Evolutionary conservation across 2,888 invertebrate genomes (phyloP), one percentile per base, ranked within the genome.

Genomic region (Torymus tubicola): DNA sequence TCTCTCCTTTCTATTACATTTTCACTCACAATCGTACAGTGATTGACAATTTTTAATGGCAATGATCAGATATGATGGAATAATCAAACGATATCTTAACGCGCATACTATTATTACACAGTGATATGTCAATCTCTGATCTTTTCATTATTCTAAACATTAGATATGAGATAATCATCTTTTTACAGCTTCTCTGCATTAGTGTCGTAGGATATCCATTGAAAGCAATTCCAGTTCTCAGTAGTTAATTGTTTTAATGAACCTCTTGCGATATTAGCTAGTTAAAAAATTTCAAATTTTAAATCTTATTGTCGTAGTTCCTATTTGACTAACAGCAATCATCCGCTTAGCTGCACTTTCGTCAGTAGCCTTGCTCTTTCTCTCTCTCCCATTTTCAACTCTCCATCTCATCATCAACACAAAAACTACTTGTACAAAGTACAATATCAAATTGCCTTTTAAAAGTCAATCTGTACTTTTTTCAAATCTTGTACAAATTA

Each of bases 1-100:
- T 14, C n/a, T 12, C 21, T 63, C 52, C 53, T 53, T 52, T 61
- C 4, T 61, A 21, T 74, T 73, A 77, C 55, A 82, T 74, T 70
- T 67, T 69, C 65, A 77, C 65, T 76, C 72, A 81, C 71, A 80
- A 74, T 16, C 24, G 31, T 31, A 57, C 70, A 72, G 72, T 16
- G 55, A 73, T 76, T 81, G 68, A 76, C 72, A 70, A 64, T 53
- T 64, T 64, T 63, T 42, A 42, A 42, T 42, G 42, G 42, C 8
- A 42, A 42, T 42, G 42, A 42, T 42, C 42, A 42, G 42, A 42
- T 16, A 24, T 60, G 10, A 70, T 24, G 16, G 55, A 57, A 64
- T 58, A n/a, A 70, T n/a, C 52, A 14, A 14, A 50, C 21, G 42
- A 57, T 16, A 13, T 70, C 42, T 53, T 12, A 12, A 14, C 21